phyloP scores from a whole-genome alignment of 2,797 vertebrate genomes.

The Gymnoscopelus braueri region DNA sequence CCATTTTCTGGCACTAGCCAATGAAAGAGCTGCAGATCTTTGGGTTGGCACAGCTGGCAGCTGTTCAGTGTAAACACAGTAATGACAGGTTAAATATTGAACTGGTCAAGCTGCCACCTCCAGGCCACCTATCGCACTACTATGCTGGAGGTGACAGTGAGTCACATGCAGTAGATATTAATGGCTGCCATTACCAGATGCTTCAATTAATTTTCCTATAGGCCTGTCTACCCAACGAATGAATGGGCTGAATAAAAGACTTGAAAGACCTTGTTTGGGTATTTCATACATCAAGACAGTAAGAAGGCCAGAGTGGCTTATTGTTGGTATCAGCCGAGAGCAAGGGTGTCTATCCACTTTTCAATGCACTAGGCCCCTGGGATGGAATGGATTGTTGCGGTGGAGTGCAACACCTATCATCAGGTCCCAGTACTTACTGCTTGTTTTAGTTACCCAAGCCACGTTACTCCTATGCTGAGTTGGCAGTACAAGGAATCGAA shows the following conservation, averaged over 20 bases:
- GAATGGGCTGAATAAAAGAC: slow-evolving; percentile 50
- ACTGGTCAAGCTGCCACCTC: slow-evolving; percentile 50
- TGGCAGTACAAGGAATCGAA: too few relatives aligned
- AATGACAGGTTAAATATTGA: slow-evolving; percentile 72
- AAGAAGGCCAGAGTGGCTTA: too few relatives aligned
- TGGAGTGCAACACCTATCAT: too few relatives aligned
- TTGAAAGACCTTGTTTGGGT: slow-evolving; percentile 39
- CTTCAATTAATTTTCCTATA: slow-evolving; percentile 46
- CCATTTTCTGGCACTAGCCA: slow-evolving; percentile 51
- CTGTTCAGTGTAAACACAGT: slow-evolving; percentile 58
- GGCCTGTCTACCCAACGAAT: slow-evolving; percentile 42
- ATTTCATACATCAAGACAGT: too few relatives aligned
- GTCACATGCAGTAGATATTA: slow-evolving; percentile 62
- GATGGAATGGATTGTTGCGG: too few relatives aligned
- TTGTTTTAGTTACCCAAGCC: too few relatives aligned
- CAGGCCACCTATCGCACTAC: slow-evolving; percentile 35
- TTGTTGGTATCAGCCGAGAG: too few relatives aligned
- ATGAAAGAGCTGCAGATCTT: slow-evolving; percentile 54
- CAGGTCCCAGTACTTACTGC: too few relatives aligned
- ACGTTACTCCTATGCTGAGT: too few relatives aligned
- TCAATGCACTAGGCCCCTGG: too few relatives aligned
- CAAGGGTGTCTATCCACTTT: too few relatives aligned
- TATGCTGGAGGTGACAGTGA: slow-evolving; percentile 54
- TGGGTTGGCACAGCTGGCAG: slow-evolving; percentile 51
- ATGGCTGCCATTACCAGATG: slow-evolving; percentile 64